These are phyloP conservation scores for Edolisoma coerulescens DNA, from an alignment of 2,113 vertebrate species.

Conservation along the genomic window DNA sequence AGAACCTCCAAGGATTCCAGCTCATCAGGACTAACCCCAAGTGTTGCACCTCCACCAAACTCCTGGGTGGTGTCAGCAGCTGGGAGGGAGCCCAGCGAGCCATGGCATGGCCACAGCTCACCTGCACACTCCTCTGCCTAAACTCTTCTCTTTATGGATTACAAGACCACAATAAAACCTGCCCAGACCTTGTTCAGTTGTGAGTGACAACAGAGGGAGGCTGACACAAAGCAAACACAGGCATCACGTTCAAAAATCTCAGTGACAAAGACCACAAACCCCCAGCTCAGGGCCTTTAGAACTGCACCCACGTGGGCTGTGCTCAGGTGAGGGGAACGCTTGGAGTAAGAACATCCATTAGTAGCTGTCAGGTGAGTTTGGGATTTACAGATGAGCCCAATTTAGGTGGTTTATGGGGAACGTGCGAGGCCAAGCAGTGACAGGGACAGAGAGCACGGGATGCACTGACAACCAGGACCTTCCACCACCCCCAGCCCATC, in stretches of 20 bases:
- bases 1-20: not conserved
- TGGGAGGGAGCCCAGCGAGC: not conserved
- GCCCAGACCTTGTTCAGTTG: not conserved
- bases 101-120: not conserved
- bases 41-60: not conserved
- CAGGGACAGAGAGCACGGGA: not conserved
- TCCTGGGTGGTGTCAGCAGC: not conserved
- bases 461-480: accelerated
- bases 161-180: not conserved
- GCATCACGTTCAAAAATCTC: not conserved
- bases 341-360: not conserved
- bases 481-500: accelerated
- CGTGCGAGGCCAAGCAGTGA: not conserved
- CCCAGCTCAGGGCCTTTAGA: not conserved
- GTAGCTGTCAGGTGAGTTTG: not conserved
- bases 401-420: not conserved
- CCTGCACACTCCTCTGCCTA: not conserved
- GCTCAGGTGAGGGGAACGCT: accelerated
- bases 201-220: not conserved
- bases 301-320: not conserved
- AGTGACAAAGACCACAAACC: not conserved
- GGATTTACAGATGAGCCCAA: not conserved
- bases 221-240: not conserved
- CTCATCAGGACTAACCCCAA: not conserved
- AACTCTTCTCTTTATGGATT: not conserved